Evolutionary conservation across 1,140 invertebrate genomes (phyloP).

Genomic region (Eriosoma lanigerum): DNA sequence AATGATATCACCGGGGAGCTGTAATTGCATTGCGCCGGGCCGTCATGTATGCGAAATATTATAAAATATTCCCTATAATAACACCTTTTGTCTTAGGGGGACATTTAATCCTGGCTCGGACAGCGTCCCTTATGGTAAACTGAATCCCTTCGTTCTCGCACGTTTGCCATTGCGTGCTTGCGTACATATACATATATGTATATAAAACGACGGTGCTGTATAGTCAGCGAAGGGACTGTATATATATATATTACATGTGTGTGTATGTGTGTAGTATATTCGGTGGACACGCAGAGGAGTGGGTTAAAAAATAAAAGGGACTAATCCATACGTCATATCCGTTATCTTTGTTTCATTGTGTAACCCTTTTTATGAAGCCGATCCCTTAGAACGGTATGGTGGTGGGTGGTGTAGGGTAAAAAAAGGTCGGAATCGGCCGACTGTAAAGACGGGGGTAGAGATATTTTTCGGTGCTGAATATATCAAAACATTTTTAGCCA

Average conservation of each 20-base stretch:
- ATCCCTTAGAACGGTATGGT: constrained; percentile 44
- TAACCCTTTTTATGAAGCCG: constrained; percentile 52
- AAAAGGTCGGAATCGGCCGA: constrained; percentile 52
- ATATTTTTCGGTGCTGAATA: constrained; percentile 52
- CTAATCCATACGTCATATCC: constrained; percentile 52
- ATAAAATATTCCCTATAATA: constrained; percentile 50
- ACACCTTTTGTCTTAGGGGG: constrained; percentile 52
- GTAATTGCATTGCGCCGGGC: constrained; percentile 32
- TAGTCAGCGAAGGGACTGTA: background rate
- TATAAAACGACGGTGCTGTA: constrained; percentile 4
- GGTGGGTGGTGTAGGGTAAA: constrained; percentile 38
- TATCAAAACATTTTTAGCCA: constrained; percentile 52
- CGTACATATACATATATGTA: background rate
- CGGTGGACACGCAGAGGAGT: constrained; percentile 15
- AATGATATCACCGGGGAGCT: constrained; percentile 42
- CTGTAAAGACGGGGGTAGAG: constrained; percentile 51
- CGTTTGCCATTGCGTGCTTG: background rate
- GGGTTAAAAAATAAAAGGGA: constrained; percentile 52
- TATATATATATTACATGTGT: background rate
- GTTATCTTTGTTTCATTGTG: constrained; percentile 52
- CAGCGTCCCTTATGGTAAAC: constrained; percentile 50
- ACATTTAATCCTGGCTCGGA: constrained; percentile 51
- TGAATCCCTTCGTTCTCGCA: constrained; percentile 36
- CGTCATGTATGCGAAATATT: constrained; percentile 46
- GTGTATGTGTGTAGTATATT: background rate